Base-by-base conservation (phyloP, 2,113 vertebrate species). In the Telmatochromis sp. region DNA sequence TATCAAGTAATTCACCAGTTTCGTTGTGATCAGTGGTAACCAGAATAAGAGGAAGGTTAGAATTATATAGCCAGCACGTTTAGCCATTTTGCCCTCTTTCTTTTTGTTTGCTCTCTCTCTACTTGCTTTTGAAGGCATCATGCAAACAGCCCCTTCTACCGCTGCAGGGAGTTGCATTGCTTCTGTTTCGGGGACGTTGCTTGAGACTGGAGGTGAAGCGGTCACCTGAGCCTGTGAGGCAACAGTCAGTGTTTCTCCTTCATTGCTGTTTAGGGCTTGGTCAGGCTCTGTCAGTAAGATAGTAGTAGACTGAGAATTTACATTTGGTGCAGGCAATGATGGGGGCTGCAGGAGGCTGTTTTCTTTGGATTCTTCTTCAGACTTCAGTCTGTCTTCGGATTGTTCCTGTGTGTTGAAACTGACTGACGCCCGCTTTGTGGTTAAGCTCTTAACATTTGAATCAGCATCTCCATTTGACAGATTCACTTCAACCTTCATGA, bases 51-150 rank as follows among this genome's bases (percentile, higher is more conserved):
- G 83, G 84, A 96, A 97, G 11, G 96, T 95, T n/a, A 96, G 10
- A 12, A 97, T 96, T 3, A 97, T 97, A 85, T 96, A 97, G 28
- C 94, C 96, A 0, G 95, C 96, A n/a, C 96, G 96, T 75, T 96
- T 96, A 1, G 96, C 96, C 93, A 96, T 91, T 90, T 96, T 95
- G 78, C 95, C 92, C 33, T 97, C 96, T 78, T 96, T 97, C 51
- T 89, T 95, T 45, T 96, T 95, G 11, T 81, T 95, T 1, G 75
- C 91, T 87, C 91, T 92, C 15, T 97, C 96, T 82, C 68, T 92
- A 21, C 73, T 91, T n/a, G 88, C 84, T 40, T 90, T 93, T 5
- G 95, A 94, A 26, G 96, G 96, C 96, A 96, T 96, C 85, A 97
- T 94, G 86, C 96, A 97, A 53, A 97, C 95, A 5, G 95, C 95